phyloP scores from a whole-genome alignment of 2,888 invertebrate genomes.

The Epistrophella euchroma region DNA sequence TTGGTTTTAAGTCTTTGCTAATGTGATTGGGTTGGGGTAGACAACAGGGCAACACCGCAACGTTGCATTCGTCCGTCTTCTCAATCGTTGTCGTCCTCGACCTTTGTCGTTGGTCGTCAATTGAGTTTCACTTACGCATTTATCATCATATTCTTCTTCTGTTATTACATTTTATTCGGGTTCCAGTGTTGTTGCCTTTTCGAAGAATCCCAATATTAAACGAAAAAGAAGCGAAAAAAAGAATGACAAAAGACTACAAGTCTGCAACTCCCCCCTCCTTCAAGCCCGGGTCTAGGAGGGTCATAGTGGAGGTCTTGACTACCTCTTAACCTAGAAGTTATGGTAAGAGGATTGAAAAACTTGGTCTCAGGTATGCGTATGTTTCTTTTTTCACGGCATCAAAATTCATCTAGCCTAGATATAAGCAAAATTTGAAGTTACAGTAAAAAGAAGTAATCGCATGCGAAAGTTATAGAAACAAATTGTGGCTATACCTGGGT shows the following conservation, averaged over 20 bases:
- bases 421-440: no score
- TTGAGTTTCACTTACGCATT: slow-evolving; percentile 57
- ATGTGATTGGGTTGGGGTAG: slow-evolving; percentile 13
- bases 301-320: neutral
- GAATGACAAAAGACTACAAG: slow-evolving; percentile 8
- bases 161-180: slow-evolving; percentile 43
- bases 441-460: no score
- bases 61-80: neutral
- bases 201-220: slow-evolving; percentile 43
- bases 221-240: slow-evolving; percentile 18
- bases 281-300: neutral
- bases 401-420: no score
- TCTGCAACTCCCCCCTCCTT: neutral
- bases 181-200: slow-evolving; percentile 42
- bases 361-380: no score
- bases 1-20: neutral
- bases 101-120: slow-evolving; percentile 34
- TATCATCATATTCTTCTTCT: slow-evolving; percentile 52
- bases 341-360: no score
- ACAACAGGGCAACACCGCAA: slow-evolving; percentile 11
- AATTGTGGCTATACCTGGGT: no score
- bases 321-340: neutral
- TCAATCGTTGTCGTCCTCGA: neutral
- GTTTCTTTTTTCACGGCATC: no score
- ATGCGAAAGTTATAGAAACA: no score